Evolutionary conservation across 1,140 invertebrate genomes (phyloP).

Genomic region (Rhagoletis pomonella): DNA sequence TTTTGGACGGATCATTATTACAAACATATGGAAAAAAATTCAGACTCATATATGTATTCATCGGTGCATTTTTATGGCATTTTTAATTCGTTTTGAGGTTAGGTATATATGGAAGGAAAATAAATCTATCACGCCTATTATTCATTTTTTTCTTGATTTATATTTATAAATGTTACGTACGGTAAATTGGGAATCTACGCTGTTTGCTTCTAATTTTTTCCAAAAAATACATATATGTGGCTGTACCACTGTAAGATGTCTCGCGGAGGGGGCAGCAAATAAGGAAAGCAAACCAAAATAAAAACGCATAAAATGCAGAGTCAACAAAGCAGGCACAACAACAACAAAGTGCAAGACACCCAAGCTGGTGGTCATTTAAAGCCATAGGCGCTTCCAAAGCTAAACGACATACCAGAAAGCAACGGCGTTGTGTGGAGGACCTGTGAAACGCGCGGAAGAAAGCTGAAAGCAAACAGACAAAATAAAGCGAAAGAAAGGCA

Average conservation of each 20-base stretch:
- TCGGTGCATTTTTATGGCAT: too few species aligned
- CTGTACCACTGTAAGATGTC: neutral
- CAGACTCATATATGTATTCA: too few species aligned
- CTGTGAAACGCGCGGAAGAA: neutral
- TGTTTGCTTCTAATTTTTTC: too few species aligned
- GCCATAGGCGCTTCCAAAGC: neutral
- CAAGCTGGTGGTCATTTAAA: neutral
- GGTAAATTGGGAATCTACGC: too few species aligned
- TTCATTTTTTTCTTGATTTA: too few species aligned
- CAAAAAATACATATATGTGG: too few species aligned
- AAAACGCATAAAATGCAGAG: constrained; percentile 10
- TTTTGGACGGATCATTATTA: too few species aligned
- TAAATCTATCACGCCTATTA: too few species aligned
- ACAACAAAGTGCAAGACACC: constrained; percentile 4
- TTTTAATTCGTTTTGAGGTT: too few species aligned
- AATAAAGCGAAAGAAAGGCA: neutral
- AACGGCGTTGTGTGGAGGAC: neutral
- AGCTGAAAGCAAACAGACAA: neutral
- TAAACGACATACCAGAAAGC: neutral
- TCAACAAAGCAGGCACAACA: neutral
- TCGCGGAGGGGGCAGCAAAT: neutral
- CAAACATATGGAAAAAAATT: too few species aligned
- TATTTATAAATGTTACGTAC: too few species aligned
- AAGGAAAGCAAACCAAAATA: constrained; percentile 19
- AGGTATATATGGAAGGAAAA: too few species aligned